Percentiles rank a stretch among this genome's conserved stretches.
Conservation (phyloP, 2,888 invertebrate genomes). For the Dendrolimus houi region DNA sequence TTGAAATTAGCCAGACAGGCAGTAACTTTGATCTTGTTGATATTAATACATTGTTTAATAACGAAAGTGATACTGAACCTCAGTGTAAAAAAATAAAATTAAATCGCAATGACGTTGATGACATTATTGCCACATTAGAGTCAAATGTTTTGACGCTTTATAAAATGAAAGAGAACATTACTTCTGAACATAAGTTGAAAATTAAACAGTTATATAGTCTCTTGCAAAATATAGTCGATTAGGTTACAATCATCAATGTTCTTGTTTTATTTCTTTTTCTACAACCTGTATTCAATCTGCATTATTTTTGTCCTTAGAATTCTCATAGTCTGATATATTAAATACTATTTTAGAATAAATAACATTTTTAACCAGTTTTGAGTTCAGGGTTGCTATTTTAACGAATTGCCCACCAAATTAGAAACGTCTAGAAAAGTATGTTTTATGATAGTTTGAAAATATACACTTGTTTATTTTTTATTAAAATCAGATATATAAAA, state of each 20-base stretch:
- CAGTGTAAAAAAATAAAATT: conserved; percentile 46
- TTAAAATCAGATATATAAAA: conserved; percentile 28
- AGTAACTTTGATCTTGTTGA: conserved; percentile 51
- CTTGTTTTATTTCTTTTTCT: neutral
- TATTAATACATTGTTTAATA: conserved; percentile 40
- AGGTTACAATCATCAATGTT: conserved; percentile 12
- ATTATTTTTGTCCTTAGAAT: too few species aligned
- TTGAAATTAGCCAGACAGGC: conserved; percentile 1
- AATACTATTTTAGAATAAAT: too few species aligned
- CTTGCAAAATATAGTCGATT: conserved; percentile 41
- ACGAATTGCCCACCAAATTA: too few species aligned
- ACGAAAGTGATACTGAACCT: conserved; percentile 39
- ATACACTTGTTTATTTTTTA: neutral
- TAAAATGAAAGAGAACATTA: conserved; percentile 33
- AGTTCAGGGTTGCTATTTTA: too few species aligned
- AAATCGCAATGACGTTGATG: conserved; percentile 27
- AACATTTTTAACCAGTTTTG: too few species aligned
- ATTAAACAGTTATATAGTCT: conserved; percentile 38
- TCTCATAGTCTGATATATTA: too few species aligned
- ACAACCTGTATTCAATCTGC: too few species aligned
- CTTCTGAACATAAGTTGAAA: conserved; percentile 30
- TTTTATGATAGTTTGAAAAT: neutral
- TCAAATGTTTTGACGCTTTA: conserved; percentile 29
- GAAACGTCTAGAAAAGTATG: neutral
- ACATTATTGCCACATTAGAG: conserved; percentile 41